These are phyloP conservation scores for Neogale vison DNA, from an alignment of 2,113 vertebrate species.

Conservation along the genomic window DNA sequence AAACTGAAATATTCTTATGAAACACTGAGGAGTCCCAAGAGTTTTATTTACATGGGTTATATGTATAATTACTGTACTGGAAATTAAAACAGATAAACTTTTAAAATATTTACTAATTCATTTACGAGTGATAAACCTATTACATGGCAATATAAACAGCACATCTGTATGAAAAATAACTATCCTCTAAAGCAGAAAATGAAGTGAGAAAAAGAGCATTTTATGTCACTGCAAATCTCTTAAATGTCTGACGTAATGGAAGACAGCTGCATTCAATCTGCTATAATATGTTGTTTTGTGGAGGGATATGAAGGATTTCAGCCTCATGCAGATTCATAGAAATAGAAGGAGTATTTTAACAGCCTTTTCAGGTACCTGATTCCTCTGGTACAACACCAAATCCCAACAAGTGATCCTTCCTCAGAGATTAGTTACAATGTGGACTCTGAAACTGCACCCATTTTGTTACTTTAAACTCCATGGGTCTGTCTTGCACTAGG, in stretches of 20 bases:
- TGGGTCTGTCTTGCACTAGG: background rate
- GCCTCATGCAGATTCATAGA: background rate
- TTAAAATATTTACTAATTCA: background rate
- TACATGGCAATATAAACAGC: background rate
- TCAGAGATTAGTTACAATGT: background rate
- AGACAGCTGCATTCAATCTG: background rate
- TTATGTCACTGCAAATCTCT: slow-evolving; percentile 9
- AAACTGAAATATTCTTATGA: background rate
- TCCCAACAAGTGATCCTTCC: background rate
- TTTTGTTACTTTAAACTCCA: background rate
- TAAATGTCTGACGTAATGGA: background rate
- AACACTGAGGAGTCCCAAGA: background rate
- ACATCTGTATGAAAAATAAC: slow-evolving; percentile 43
- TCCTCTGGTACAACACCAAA: background rate
- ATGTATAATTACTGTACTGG: background rate
- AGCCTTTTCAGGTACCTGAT: background rate
- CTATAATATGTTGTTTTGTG: background rate
- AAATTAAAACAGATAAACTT: slow-evolving; percentile 22
- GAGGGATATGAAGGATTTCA: background rate
- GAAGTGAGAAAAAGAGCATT: background rate
- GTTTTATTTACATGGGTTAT: background rate
- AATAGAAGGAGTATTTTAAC: background rate
- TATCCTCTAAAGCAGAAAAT: slow-evolving; percentile 33
- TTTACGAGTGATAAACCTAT: background rate
- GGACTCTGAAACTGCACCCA: background rate